These are phyloP conservation scores for Diarsia rubi DNA, from an alignment of 2,888 invertebrate species.

Conservation along the genomic window DNA sequence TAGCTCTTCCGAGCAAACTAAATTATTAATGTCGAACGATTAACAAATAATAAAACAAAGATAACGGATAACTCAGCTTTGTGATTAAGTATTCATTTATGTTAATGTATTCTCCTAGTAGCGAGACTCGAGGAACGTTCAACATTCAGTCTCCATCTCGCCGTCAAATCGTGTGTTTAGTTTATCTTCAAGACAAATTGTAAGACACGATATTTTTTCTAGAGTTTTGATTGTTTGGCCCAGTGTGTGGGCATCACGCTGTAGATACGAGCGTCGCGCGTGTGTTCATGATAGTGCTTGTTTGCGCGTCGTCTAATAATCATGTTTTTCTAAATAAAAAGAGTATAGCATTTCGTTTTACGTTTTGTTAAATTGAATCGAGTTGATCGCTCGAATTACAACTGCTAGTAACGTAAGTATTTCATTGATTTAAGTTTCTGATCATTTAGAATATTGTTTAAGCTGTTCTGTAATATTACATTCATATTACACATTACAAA, in stretches of 20 bases:
- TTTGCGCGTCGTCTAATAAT: conserved; percentile 76
- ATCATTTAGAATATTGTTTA: background rate
- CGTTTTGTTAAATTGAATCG: conserved; percentile 35
- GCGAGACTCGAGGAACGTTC: conserved; percentile 65
- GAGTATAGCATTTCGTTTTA: conserved; percentile 48
- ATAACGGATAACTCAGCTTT: conserved; percentile 59
- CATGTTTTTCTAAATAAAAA: conserved; percentile 72
- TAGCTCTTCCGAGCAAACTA: conserved; percentile 57
- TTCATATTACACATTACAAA: no score
- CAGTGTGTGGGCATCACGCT: conserved; percentile 66
- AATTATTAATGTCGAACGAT: conserved; percentile 65
- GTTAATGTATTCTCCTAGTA: conserved; percentile 75
- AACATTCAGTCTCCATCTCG: conserved; percentile 73
- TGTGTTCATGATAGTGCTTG: conserved; percentile 79
- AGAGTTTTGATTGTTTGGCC: conserved; percentile 30
- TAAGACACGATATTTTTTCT: conserved; percentile 48
- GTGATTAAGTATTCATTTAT: conserved; percentile 78
- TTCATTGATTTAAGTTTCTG: background rate
- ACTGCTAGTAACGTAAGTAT: conserved; percentile 52
- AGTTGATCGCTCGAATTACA: conserved; percentile 28
- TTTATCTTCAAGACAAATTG: conserved; percentile 57
- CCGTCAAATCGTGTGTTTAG: conserved; percentile 72
- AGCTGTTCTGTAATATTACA: background rate
- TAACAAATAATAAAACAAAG: conserved; percentile 70
- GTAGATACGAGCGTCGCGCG: conserved; percentile 70